A percentile compares a stretch with the other conserved stretches of the same genome.
Evolutionary conservation across 2,888 invertebrate genomes (phyloP).

Genomic region (Athalia rosae): DNA sequence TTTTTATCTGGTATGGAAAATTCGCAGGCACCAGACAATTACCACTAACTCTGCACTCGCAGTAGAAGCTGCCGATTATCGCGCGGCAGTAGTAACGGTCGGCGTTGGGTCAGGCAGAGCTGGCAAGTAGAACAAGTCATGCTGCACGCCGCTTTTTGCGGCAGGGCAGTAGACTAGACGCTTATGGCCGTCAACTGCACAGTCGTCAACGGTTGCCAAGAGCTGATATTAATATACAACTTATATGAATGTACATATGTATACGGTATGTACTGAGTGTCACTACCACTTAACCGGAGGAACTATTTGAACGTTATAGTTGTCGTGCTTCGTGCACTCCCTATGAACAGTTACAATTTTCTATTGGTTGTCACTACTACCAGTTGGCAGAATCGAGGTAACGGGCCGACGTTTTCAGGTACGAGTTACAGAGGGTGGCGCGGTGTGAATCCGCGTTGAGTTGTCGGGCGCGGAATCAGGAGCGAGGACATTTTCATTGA

Average conservation of each 20-base stretch:
- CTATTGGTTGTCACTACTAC: conserved; percentile 29
- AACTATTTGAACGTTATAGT: conserved; percentile 30
- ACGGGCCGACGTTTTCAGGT: conserved; percentile 54
- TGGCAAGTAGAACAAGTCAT: conserved; percentile 26
- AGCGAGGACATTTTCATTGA: conserved; percentile 70
- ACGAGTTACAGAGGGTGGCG: conserved; percentile 58
- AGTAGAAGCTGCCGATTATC: background rate
- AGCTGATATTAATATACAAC: background rate
- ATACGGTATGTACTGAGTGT: conserved; percentile 2
- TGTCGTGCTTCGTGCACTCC: conserved; percentile 24
- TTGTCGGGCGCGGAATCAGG: conserved; percentile 58
- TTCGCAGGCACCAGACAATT: too few relatives aligned
- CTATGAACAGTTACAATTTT: conserved; percentile 21
- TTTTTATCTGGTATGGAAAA: too few relatives aligned
- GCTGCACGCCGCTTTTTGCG: background rate
- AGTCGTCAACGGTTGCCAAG: conserved; percentile 32
- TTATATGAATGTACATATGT: too few relatives aligned
- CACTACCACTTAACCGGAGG: conserved; percentile 14
- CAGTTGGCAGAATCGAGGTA: conserved; percentile 47
- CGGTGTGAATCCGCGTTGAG: conserved; percentile 62
- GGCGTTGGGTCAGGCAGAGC: conserved; percentile 8
- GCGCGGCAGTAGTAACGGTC: conserved; percentile 28
- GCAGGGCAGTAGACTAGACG: background rate
- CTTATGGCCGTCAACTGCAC: conserved; percentile 27
- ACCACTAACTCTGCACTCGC: too few relatives aligned